Base-by-base conservation (phyloP, 2,888 invertebrate species). In the Trachelus troglodyta region DNA sequence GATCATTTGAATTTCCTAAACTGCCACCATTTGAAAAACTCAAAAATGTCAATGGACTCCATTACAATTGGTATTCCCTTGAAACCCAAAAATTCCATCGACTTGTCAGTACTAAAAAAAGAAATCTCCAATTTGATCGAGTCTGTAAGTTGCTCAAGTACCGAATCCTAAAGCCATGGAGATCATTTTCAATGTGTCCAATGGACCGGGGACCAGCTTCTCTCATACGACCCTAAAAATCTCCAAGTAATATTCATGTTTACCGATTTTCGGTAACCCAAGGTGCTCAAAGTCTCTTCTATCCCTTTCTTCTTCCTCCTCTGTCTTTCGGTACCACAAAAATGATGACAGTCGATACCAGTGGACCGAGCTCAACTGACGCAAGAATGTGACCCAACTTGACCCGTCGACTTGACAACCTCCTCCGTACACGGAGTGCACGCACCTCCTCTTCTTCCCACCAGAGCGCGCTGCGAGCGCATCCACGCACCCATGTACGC, bases 361-460 rank as follows among this genome's bases (percentile, higher is more conserved):
- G 75, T 74, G 77, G 71, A 35, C 69, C 69, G 69, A 30, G 74
- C 40, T 74, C 74, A 34, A 34, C 77, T 77, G 71, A 75, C 75
- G 77, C 77, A 77, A 77, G 75, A 78, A 77, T 73, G 77, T 78
- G 81, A 81, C 79, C 75, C 77, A 35, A 71, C 69, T 71, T 77
- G 77, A 77, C 77, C 77, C 77, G 80, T 78, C 76, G 76, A 74
- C 78, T 76, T 76, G 79, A 80, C 76, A 73, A 77, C 75, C 80
- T 74, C 77, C 81, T 74, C 75, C 79, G 75, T 79, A 76, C 77
- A 77, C 78, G 79, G 75, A 75, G 77, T 77, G 74, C 79, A 74
- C 78, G 71, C 77, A 69, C 80, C 80, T 73, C 78, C 80, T 77
- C 79, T 76, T 76, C 73, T 78, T 78, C 76, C 31, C 69, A 31